phyloP scores from a whole-genome alignment of 1,140 invertebrate genomes.

The Brachionus rotundiformis region DNA sequence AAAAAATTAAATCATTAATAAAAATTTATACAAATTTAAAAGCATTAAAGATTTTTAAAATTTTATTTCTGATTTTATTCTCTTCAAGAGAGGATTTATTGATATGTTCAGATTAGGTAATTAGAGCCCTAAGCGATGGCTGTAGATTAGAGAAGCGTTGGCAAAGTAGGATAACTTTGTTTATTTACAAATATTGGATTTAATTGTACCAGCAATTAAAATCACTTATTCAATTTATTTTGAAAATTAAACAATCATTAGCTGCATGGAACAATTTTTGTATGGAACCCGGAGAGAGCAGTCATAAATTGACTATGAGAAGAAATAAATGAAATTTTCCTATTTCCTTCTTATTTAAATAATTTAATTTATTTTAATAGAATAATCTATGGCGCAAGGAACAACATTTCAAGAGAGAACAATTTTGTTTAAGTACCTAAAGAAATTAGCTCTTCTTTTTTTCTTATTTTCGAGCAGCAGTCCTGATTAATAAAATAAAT shows the following conservation, averaged over 20 bases:
- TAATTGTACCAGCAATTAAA: neutral
- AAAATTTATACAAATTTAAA: too few relatives aligned
- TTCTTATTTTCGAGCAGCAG: neutral
- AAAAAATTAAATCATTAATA: too few relatives aligned
- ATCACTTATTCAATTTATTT: conserved; percentile 16
- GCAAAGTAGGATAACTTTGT: neutral
- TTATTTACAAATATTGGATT: neutral
- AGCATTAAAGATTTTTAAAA: too few relatives aligned
- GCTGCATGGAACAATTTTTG: neutral
- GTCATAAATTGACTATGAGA: neutral
- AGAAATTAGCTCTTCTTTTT: conserved; percentile 10
- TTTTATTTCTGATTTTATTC: too few relatives aligned
- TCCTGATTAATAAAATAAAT: neutral
- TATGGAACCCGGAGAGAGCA: neutral
- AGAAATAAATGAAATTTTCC: conserved; percentile 8
- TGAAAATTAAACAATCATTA: conserved; percentile 19
- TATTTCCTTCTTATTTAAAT: conserved; percentile 26
- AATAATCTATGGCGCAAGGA: neutral
- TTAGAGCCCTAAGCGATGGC: neutral
- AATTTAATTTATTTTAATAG: conserved; percentile 31
- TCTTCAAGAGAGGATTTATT: too few relatives aligned
- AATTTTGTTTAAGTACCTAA: conserved; percentile 21
- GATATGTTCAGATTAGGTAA: too few relatives aligned
- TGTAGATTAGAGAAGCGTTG: neutral
- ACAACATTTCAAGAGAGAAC: neutral